Evolutionary conservation across 2,888 invertebrate species (phyloP).

Genomic region (Chaitophorus viminalis): DNA sequence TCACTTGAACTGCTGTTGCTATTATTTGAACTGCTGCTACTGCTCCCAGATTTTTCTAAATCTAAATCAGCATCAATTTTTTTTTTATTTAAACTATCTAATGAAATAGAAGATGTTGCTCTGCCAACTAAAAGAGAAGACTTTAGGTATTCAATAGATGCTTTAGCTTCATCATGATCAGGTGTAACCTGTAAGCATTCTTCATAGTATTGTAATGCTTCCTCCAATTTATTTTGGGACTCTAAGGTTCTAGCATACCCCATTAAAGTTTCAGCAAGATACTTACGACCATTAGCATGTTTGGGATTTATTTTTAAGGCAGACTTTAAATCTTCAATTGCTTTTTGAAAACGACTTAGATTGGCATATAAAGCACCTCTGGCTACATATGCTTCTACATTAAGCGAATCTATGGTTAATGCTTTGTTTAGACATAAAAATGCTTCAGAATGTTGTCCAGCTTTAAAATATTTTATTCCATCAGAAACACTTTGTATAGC

Average conservation of each 20-base stretch:
- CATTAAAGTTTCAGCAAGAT: slow-evolving; percentile 91
- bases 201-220: slow-evolving; percentile 85
- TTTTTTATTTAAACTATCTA: slow-evolving; percentile 47
- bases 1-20: slow-evolving; percentile 63
- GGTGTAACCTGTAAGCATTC: slow-evolving; percentile 86
- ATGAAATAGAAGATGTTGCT: slow-evolving; percentile 25
- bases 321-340: slow-evolving; percentile 93
- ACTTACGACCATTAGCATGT: slow-evolving; percentile 93
- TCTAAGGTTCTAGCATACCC: slow-evolving; percentile 78
- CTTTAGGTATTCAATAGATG: slow-evolving; percentile 83
- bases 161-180: slow-evolving; percentile 87
- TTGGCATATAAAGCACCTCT: slow-evolving; percentile 91
- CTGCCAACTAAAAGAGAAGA: slow-evolving; percentile 71
- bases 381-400: slow-evolving; percentile 92
- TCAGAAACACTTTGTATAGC: slow-evolving; percentile 94
- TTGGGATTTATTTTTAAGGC: slow-evolving; percentile 88
- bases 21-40: slow-evolving; percentile 59
- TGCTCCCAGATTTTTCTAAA: slow-evolving; percentile 55
- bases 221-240: slow-evolving; percentile 78
- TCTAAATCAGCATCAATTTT: slow-evolving; percentile 47
- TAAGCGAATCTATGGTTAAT: slow-evolving; percentile 87
- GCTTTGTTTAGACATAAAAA: slow-evolving; percentile 95
- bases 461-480: slow-evolving; percentile 94
- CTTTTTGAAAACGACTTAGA: slow-evolving; percentile 91
- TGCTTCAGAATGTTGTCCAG: slow-evolving; percentile 91